Percentiles rank a stretch among this genome's conserved stretches.
These are phyloP conservation scores for Cephus sareptanus DNA, from an alignment of 2,888 invertebrate species.

Conservation along the genomic window DNA sequence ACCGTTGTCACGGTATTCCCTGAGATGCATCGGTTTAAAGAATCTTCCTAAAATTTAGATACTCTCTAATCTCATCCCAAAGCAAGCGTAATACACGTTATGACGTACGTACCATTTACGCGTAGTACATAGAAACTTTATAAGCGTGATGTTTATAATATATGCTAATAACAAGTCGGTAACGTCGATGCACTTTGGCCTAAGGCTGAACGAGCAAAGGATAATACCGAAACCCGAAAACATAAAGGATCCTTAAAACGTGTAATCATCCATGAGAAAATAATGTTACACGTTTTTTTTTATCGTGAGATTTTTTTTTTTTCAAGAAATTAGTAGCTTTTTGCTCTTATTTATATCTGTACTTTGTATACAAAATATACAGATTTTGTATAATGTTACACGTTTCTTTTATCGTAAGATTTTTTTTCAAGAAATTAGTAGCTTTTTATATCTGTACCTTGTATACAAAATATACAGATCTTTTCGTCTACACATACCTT, in stretches of 20 bases:
- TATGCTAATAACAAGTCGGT: neutral
- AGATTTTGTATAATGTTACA: neutral
- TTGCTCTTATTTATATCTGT: too few relatives aligned
- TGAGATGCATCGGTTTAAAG: neutral
- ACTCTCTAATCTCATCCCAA: neutral
- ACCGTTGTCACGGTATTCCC: too few relatives aligned
- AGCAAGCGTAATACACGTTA: neutral
- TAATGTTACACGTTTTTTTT: neutral
- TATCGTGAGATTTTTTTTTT: too few relatives aligned
- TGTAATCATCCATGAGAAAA: neutral
- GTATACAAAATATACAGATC: too few relatives aligned
- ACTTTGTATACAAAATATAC: too few relatives aligned
- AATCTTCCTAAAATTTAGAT: neutral
- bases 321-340: too few relatives aligned
- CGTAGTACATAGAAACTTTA: neutral
- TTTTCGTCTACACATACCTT: too few relatives aligned
- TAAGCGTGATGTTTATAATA: neutral
- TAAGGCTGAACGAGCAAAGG: neutral
- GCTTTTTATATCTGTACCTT: too few relatives aligned
- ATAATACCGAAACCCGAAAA: neutral
- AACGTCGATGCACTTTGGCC: neutral
- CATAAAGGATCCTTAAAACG: neutral
- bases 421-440: too few relatives aligned
- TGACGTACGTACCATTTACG: neutral
- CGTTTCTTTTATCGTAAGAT: neutral